Evolutionary conservation across 1,140 invertebrate genomes (phyloP).

Genomic region (Cyclargus thomasi): DNA sequence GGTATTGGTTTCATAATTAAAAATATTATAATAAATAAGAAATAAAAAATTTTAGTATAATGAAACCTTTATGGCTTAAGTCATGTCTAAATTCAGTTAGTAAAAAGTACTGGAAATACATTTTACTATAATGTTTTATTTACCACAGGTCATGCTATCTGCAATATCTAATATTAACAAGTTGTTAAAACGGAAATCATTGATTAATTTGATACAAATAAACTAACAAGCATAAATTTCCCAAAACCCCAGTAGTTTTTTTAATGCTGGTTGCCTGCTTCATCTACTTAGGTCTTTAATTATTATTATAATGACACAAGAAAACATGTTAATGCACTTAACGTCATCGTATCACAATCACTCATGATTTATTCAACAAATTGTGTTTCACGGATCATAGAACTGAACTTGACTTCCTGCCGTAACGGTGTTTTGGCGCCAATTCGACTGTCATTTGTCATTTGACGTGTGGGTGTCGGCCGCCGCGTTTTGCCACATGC

Average conservation of each 20-base stretch:
- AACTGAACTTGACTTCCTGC: conserved; percentile 8
- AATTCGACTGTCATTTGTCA: conserved; percentile 2
- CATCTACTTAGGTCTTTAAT: too few species aligned
- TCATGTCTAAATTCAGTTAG: background rate
- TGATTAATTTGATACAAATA: background rate
- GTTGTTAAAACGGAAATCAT: background rate
- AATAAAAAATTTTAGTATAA: too few species aligned
- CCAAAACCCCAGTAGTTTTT: too few species aligned
- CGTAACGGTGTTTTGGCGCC: conserved; percentile 6
- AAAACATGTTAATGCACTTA: background rate
- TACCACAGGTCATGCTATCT: too few species aligned
- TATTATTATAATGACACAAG: background rate
- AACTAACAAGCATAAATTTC: too few species aligned
- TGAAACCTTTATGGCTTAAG: too few species aligned
- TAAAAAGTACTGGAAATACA: background rate
- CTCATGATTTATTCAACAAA: background rate
- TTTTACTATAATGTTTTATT: too few species aligned
- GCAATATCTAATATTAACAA: too few species aligned
- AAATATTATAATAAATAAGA: too few species aligned
- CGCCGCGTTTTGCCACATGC: background rate
- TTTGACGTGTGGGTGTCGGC: background rate
- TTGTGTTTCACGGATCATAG: background rate
- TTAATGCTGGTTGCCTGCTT: too few species aligned
- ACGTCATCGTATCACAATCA: background rate
- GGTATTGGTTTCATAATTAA: too few species aligned